Conservation (phyloP, 2,797 vertebrate genomes). For the Acanthurus lineatus region DNA sequence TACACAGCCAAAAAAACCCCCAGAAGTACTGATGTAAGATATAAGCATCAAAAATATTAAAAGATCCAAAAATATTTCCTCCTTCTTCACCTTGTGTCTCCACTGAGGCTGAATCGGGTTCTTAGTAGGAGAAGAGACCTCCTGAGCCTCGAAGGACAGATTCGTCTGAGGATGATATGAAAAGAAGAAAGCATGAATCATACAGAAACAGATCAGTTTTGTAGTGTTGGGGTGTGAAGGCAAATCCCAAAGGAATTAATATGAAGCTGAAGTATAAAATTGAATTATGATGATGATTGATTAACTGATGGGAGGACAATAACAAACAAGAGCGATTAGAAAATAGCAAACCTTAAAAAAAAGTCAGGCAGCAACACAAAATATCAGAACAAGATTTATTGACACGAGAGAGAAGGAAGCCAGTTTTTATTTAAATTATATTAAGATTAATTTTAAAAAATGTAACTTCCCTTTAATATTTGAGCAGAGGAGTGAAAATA, state of each 20-base stretch:
- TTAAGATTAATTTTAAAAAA: no score
- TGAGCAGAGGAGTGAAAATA: neutral
- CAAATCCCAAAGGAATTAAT: neutral
- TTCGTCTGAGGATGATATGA: slow-evolving; percentile 71
- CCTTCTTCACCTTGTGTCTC: slow-evolving; percentile 77
- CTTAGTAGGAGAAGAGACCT: slow-evolving; percentile 75
- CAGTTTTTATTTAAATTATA: no score
- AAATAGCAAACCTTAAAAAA: neutral
- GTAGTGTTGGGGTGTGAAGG: no score
- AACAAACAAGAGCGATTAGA: neutral
- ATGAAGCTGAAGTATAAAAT: neutral
- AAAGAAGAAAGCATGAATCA: neutral
- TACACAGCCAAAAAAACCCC: slow-evolving; percentile 5
- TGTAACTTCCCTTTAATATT: neutral
- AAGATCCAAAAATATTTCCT: neutral
- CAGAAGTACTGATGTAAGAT: neutral
- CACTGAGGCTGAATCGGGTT: slow-evolving; percentile 64
- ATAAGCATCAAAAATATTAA: neutral
- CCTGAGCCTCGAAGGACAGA: slow-evolving; percentile 85
- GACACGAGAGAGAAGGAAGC: neutral
- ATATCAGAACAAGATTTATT: neutral
- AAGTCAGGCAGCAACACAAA: slow-evolving; percentile 1
- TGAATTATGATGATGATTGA: no score
- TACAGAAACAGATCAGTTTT: no score
- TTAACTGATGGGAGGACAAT: no score